Conservation (phyloP, 2,113 vertebrate genomes). For the human (Homo sapiens) region DNA sequence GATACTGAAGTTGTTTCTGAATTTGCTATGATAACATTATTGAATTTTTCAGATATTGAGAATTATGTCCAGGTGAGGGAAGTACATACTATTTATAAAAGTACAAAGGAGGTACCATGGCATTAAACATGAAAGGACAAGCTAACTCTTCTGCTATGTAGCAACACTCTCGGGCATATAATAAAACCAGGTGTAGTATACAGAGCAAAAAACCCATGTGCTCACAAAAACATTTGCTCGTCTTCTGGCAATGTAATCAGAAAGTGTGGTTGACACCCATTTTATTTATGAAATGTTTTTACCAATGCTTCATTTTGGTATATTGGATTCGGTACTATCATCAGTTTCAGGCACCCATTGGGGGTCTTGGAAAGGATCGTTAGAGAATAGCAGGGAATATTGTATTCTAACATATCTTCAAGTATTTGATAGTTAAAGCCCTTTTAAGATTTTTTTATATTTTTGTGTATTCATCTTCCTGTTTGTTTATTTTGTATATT, state of each 20-base stretch:
- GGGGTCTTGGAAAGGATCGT: background rate
- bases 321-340: background rate
- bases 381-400: background rate
- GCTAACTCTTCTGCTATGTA: background rate
- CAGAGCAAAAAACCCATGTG: background rate
- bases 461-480: slow-evolving; percentile 19
- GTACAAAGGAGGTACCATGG: background rate
- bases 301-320: background rate
- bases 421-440: slow-evolving; percentile 21
- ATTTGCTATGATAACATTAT: background rate
- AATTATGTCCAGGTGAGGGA: background rate
- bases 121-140: background rate
- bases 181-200: background rate
- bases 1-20: background rate
- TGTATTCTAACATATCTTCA: background rate
- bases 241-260: background rate
- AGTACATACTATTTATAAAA: background rate
- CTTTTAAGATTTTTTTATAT: slow-evolving; percentile 44
- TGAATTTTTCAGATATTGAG: background rate
- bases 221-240: background rate
- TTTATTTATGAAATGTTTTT: background rate
- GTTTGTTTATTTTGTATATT: slow-evolving; percentile 57
- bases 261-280: background rate
- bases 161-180: background rate
- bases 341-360: background rate